phyloP scores from a whole-genome alignment of 2,113 vertebrate genomes.

The Psilopsiagon aymara region DNA sequence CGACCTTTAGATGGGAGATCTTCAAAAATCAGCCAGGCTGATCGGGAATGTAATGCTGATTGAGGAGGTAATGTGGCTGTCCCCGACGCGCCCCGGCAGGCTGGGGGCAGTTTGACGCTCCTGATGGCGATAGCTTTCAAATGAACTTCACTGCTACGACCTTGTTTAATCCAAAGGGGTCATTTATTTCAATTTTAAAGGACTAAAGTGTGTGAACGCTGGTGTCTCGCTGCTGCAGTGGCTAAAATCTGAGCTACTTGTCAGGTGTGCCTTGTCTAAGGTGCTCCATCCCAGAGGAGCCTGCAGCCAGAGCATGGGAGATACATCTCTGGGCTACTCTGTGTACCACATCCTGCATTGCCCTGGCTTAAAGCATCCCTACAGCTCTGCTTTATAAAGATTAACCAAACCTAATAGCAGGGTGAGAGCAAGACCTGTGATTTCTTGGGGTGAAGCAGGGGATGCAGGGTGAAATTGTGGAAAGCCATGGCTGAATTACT shows the following conservation, averaged over 20 bases:
- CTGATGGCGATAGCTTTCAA: neutral
- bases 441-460: neutral
- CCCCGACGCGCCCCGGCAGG: neutral
- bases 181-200: conserved; percentile 22
- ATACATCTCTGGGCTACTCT: neutral
- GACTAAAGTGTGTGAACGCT: neutral
- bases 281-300: neutral
- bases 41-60: conserved; percentile 30
- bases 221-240: neutral
- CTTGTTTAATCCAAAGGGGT: neutral
- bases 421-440: fast-evolving
- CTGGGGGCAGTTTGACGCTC: neutral
- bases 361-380: neutral
- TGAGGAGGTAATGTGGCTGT: conserved; percentile 17
- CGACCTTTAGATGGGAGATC: conserved; percentile 25
- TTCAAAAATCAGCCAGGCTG: conserved; percentile 19
- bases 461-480: neutral
- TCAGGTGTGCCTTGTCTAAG: neutral
- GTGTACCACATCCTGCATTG: neutral
- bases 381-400: neutral
- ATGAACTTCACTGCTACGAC: neutral
- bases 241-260: neutral
- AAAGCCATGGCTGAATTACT: neutral
- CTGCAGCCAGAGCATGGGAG: neutral
- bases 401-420: neutral